Evolutionary conservation across 2,797 vertebrate species (phyloP).

Genomic region (Cuculus canorus): DNA sequence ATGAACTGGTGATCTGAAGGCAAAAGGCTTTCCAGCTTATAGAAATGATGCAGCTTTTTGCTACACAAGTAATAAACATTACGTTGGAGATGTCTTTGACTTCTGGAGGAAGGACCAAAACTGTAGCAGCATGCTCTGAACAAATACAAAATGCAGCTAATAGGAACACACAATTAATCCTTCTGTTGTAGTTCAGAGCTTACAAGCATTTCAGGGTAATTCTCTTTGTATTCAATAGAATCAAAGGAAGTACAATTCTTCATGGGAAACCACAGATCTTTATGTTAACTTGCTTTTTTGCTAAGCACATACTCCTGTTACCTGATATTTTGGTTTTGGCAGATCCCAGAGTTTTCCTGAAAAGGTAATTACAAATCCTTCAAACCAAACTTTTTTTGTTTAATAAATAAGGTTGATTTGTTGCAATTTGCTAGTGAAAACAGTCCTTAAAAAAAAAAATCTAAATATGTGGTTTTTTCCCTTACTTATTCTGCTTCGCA

Average conservation of each 20-base stretch:
- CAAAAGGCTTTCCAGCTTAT: not conserved
- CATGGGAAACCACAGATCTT: not conserved
- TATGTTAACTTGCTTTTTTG: not conserved
- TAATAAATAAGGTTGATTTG: not conserved
- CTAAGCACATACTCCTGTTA: not conserved
- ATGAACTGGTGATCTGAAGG: not conserved
- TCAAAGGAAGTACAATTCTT: not conserved
- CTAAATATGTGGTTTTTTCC: not conserved
- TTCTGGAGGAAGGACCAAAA: not conserved
- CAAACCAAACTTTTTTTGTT: not conserved
- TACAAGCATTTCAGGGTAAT: not conserved
- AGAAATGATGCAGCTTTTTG: not conserved
- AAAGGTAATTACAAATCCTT: slow-evolving; percentile 4
- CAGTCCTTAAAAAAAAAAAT: not conserved
- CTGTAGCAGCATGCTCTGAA: not conserved
- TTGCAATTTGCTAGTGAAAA: not conserved
- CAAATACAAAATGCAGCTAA: not conserved
- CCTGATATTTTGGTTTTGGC: slow-evolving; percentile 8
- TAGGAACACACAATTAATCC: not conserved
- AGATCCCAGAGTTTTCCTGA: not conserved
- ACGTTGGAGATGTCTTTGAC: not conserved
- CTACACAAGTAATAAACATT: not conserved
- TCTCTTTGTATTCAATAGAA: not conserved
- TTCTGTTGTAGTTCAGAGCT: not conserved
- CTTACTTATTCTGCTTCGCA: not conserved